Conservation (phyloP, 2,888 invertebrate species). For the Bruchidius siliquastri region DNA sequence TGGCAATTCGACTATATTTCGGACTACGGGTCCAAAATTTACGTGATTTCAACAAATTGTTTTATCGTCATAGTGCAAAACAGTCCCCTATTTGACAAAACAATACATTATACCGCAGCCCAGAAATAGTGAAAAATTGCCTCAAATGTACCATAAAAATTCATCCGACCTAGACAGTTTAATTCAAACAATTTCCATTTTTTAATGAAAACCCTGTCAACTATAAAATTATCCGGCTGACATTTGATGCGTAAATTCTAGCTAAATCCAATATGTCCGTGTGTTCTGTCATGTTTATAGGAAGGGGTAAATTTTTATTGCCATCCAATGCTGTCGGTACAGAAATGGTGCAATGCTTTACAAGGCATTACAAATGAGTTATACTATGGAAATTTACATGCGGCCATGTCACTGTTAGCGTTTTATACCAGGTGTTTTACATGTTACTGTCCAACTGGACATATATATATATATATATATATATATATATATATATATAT, state of each 20-base stretch:
- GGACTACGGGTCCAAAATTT: no score
- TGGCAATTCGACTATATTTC: no score
- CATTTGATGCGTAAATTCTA: constrained; percentile 18
- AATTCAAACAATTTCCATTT: constrained; percentile 15
- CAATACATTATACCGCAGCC: background rate
- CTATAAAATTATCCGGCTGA: constrained; percentile 10
- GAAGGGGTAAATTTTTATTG: background rate
- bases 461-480: no score
- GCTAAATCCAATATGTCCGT: constrained; percentile 21
- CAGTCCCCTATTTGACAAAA: background rate
- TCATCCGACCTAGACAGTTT: constrained; percentile 11
- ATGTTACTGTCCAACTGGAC: no score
- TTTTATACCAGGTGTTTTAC: background rate
- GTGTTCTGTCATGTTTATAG: constrained; percentile 14
- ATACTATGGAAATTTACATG: background rate
- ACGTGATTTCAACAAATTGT: background rate
- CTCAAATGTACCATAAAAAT: constrained; percentile 11
- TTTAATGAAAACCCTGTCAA: constrained; percentile 15
- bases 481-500: no score
- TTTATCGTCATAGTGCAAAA: background rate
- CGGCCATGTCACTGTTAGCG: background rate
- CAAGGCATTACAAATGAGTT: background rate
- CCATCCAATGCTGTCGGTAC: background rate
- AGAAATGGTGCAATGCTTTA: background rate
- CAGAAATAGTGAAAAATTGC: background rate